Evolutionary conservation across 2,888 invertebrate genomes (phyloP).

Genomic region (Nomada ferruginata): DNA sequence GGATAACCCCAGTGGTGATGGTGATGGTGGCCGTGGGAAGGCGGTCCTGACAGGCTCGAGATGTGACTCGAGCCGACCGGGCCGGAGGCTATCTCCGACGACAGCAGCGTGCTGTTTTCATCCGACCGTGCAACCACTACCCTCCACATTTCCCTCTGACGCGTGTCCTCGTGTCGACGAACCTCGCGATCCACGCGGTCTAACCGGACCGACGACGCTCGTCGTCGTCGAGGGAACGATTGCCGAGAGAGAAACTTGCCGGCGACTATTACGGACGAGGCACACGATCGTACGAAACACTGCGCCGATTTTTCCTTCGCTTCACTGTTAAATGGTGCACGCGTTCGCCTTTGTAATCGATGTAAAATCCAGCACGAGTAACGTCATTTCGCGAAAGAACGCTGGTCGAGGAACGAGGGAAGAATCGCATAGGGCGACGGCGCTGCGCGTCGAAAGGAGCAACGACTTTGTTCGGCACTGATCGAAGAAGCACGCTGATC

Average conservation of each 20-base stretch:
- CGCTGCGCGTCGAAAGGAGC: not conserved
- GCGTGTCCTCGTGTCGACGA: not conserved
- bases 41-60: constrained; percentile 68
- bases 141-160: constrained; percentile 78
- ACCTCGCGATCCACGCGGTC: not conserved
- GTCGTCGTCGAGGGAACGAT: no score
- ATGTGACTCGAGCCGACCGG: constrained; percentile 71
- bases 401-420: no score
- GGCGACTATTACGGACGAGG: no score
- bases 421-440: no score
- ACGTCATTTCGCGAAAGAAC: not conserved
- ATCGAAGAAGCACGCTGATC: not conserved
- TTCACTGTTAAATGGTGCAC: no score
- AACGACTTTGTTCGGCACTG: no score
- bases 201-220: not conserved
- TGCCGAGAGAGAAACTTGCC: no score
- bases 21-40: constrained; percentile 70
- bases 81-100: constrained; percentile 79
- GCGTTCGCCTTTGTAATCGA: not conserved
- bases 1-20: constrained; percentile 75
- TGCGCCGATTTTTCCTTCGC: no score
- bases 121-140: constrained; percentile 82
- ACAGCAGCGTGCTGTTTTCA: constrained; percentile 81
- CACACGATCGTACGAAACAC: no score
- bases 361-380: not conserved